Conservation (phyloP, 2,888 invertebrate species). For the Shargacucullia verbasci region DNA sequence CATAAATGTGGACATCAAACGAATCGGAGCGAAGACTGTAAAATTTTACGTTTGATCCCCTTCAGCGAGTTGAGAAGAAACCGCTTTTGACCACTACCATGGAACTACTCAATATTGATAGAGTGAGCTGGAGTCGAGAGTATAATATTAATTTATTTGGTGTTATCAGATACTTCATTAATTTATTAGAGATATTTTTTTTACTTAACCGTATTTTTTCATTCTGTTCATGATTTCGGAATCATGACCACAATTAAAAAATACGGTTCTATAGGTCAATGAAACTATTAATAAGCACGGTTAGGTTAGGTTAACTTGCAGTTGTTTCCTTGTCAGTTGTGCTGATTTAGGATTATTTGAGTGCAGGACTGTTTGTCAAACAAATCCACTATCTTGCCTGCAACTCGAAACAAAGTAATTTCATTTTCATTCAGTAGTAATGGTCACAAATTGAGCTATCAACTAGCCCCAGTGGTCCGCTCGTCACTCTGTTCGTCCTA, state of each 20-base stretch:
- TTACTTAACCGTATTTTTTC: too few species aligned
- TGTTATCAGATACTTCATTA: too few species aligned
- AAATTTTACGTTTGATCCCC: slow-evolving; percentile 60
- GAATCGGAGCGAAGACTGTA: slow-evolving; percentile 56
- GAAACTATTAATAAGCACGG: too few species aligned
- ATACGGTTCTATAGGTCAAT: too few species aligned
- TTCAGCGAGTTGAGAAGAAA: slow-evolving; percentile 47
- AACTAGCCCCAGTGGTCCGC: background rate
- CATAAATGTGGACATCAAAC: slow-evolving; percentile 54
- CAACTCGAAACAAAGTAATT: slow-evolving; percentile 15
- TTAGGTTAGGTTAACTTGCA: too few species aligned
- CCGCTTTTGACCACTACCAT: slow-evolving; percentile 45
- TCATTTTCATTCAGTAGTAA: slow-evolving; percentile 7
- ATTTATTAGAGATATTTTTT: too few species aligned
- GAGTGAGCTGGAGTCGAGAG: background rate
- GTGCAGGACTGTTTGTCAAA: too few species aligned
- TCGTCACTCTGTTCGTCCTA: slow-evolving; percentile 8
- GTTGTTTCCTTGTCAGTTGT: too few species aligned
- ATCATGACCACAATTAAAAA: too few species aligned
- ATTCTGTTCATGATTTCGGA: too few species aligned
- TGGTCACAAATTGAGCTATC: slow-evolving; percentile 11
- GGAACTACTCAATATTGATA: background rate
- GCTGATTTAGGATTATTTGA: too few species aligned
- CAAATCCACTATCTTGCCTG: too few species aligned
- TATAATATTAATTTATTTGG: background rate